Base-by-base conservation (phyloP, 2,888 invertebrate species). In the Syrphus vitripennis region DNA sequence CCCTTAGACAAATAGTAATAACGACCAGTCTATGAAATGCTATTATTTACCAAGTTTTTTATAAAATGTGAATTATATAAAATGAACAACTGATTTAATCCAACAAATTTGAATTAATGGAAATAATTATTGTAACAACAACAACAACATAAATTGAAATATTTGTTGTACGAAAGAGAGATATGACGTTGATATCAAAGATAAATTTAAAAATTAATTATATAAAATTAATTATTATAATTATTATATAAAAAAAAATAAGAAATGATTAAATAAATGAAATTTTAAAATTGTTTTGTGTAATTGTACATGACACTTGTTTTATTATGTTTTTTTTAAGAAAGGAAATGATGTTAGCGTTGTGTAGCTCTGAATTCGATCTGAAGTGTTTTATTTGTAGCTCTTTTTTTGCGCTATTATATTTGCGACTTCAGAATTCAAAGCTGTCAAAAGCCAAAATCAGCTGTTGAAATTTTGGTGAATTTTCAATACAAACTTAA, bases 241-340 rank as follows among this genome's bases (percentile, higher is more conserved):
- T 80, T 82, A 87, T 84, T 76, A 86, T 80, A 71, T 72, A 67
- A 74, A 72, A 80, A 71, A 80, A 71, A 72, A 74, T 67, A 72
- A 67, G 87, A 89, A 90, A 89, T 89, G 89, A 91, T 89, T 90
- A 90, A 91, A 89, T 91, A 90, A 91, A 92, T 91, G 90, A 91
- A 91, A 91, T 91, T 92, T 92, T 91, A 92, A 91, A 91, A 92
- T 91, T 92, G 92, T 92, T 92, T 92, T 92, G 92, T 92, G 92
- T 92, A 92, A 92, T 92, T 92, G 92, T 92, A 92, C 89, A 88
- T 70, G 7, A 82, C 67, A 34, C 67, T 42, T 84, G 88, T 90
- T 90, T 89, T 80, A 87, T 81, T 87, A 6, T 4, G 10, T 10
- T 16, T 10, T 16, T 55, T 16, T n/a, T 0, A 6, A 14, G 48